Conservation (phyloP, 2,888 invertebrate genomes). For the Onchidella celtica region DNA sequence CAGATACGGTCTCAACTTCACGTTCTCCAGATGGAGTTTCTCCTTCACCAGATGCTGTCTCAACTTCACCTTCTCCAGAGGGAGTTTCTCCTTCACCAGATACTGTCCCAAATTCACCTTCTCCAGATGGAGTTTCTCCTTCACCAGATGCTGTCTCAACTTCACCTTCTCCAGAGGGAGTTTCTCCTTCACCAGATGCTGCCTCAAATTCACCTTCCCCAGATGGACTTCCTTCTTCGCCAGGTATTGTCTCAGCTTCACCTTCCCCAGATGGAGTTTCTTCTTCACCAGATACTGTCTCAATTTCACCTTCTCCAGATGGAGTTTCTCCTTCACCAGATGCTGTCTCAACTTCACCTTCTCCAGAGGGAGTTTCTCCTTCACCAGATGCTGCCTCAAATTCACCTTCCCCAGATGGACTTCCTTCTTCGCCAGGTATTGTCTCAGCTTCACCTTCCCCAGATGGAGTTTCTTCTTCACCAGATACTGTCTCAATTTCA, state of each 20-base stretch:
- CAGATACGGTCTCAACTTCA: neutral
- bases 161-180: neutral
- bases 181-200: neutral
- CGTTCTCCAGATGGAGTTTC: neutral
- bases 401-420: neutral
- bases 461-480: neutral
- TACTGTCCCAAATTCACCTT: neutral
- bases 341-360: neutral
- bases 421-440: neutral
- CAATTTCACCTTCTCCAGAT: neutral
- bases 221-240: too few species aligned
- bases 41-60: neutral
- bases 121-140: neutral
- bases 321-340: neutral
- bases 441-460: neutral
- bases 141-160: neutral
- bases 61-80: neutral
- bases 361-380: neutral
- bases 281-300: neutral
- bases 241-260: constrained; percentile 8
- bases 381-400: neutral
- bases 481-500: neutral
- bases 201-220: neutral
- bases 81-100: neutral
- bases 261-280: neutral